These are phyloP conservation scores for Alces alces DNA, from an alignment of 2,113 vertebrate genomes.

Conservation along the genomic window DNA sequence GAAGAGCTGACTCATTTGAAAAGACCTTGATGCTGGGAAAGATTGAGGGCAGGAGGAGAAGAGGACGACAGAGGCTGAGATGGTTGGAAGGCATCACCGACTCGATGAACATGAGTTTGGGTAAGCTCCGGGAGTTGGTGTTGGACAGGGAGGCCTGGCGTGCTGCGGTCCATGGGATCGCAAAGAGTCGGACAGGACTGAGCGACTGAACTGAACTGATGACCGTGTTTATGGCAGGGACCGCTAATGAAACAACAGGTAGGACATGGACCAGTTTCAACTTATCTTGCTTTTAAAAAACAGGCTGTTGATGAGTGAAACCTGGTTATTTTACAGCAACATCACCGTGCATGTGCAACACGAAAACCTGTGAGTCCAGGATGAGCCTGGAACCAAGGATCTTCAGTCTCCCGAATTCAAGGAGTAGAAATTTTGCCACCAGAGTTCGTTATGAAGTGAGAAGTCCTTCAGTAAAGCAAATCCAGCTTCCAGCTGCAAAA, in stretches of 20 bases:
- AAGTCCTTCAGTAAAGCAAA: neutral
- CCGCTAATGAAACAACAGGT: neutral
- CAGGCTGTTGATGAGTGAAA: neutral
- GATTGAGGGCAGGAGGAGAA: neutral
- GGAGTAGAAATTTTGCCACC: neutral
- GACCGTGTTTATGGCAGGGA: neutral
- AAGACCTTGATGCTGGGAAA: neutral
- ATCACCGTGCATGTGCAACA: neutral
- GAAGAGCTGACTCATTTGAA: neutral
- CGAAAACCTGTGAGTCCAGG: neutral
- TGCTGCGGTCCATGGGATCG: fast-evolving
- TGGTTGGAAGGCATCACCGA: neutral
- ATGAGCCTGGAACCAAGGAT: neutral
- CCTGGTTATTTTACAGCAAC: neutral
- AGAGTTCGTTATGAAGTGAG: neutral
- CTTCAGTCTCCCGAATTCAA: neutral
- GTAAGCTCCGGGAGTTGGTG: fast-evolving
- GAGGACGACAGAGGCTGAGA: neutral
- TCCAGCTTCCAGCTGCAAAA: neutral
- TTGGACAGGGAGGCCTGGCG: neutral
- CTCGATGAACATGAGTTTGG: neutral
- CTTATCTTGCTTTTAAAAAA: neutral
- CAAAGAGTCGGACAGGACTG: fast-evolving
- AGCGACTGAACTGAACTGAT: neutral
- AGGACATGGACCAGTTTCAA: neutral